Evolutionary conservation across 2,888 invertebrate genomes (phyloP).

Genomic region (Caenorhabditis parvicauda): DNA sequence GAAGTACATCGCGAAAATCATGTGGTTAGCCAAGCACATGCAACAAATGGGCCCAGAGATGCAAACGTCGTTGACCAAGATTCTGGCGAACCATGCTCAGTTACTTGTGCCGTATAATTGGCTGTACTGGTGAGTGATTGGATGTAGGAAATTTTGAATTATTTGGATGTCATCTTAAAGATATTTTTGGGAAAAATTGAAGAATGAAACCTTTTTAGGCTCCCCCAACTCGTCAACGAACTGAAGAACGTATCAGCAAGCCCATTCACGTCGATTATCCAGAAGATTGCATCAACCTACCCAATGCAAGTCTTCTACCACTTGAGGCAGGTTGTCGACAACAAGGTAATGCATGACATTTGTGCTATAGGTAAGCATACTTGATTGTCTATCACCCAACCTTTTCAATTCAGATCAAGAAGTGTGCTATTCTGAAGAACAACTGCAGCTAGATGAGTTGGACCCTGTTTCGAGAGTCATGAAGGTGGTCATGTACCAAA

Average conservation of each 20-base stretch:
- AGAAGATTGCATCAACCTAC: conserved; percentile 21
- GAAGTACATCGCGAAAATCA: conserved; percentile 37
- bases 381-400: background rate
- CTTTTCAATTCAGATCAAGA: conserved; percentile 10
- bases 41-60: conserved; percentile 14
- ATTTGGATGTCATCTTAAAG: too few relatives aligned
- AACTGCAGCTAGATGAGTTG: conserved; percentile 8
- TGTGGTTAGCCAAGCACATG: conserved; percentile 36
- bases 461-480: conserved; percentile 8
- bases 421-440: conserved; percentile 9
- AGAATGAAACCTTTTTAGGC: conserved; percentile 13
- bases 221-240: conserved; percentile 39
- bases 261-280: too few relatives aligned
- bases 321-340: conserved; percentile 15
- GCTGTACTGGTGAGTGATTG: conserved; percentile 44
- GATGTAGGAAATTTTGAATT: too few relatives aligned
- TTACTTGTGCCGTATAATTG: conserved; percentile 49
- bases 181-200: too few relatives aligned
- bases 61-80: conserved; percentile 26
- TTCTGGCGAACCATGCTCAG: conserved; percentile 32
- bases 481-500: conserved; percentile 5
- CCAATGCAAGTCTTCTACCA: conserved; percentile 36
- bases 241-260: conserved; percentile 12
- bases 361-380: background rate
- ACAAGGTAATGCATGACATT: background rate